Evolutionary conservation across 2,888 invertebrate genomes (phyloP), one percentile per base, ranked within the genome.

Genomic region (Tolmerus cingulatus): DNA sequence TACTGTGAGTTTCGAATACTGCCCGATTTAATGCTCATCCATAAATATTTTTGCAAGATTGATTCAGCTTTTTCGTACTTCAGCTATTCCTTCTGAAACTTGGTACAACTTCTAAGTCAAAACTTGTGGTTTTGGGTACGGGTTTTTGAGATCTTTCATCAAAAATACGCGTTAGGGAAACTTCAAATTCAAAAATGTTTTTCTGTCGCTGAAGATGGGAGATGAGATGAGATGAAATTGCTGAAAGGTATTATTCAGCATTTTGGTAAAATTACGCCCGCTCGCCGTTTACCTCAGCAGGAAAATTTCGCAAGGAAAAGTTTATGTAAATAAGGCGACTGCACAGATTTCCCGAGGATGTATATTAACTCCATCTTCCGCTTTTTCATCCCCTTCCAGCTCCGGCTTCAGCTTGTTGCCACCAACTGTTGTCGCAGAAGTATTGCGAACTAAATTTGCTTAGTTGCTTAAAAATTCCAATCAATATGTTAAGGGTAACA

Each of bases 291-390:
- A 51, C 79, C 51, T 79, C 14, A 55, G 46, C 43, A 40, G 37
- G 40, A 30, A 79, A 51, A 27, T 27, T 51, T 79, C 16, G 12
- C 5, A 79, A 51, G 19, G 5, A 79, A 27, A 79, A 79, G 51
- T 79, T 79, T 79, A 79, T 79, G 79, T 51, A 79, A 79, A 79
- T 79, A 79, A 79, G 30, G 27, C 19, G 79, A 79, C 7, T 79
- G 79, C 27, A 51, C 51, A 51, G 46, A 14, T 79, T 51, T 79
- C 14, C 79, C 1, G 40, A 46, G 51, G 51, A 46, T 79, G n/a
- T 79, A 79, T 79, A 79, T 79, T 79, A 79, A 34, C 16, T 51
- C 51, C 79, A 79, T 79, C 27, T 51, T 12, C 9, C 27, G 30
- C 30, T 12, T n/a, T 30, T 27, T 8, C 51, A 14, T 30, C 12